phyloP scores from a whole-genome alignment of 2,888 invertebrate genomes.

The Nomada ruficornis region DNA sequence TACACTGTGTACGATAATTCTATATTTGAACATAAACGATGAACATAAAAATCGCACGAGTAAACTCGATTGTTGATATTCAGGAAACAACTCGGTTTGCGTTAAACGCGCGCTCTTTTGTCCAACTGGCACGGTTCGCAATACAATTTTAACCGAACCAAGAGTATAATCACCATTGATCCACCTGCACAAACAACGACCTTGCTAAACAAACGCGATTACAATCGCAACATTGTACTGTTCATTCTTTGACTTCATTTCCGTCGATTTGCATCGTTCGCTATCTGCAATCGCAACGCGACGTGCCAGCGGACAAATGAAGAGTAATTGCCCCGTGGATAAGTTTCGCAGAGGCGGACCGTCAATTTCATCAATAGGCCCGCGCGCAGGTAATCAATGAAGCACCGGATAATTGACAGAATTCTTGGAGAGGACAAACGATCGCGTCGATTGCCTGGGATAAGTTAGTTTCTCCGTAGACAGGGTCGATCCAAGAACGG shows the following conservation, averaged over 20 bases:
- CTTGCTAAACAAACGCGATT: slow-evolving; percentile 24
- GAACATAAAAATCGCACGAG: too few relatives aligned
- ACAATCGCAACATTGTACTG: slow-evolving; percentile 1
- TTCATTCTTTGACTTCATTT: slow-evolving; percentile 32
- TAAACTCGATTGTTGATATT: too few relatives aligned
- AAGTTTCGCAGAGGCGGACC: not conserved
- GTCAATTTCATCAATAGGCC: slow-evolving; percentile 11
- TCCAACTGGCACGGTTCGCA: not conserved
- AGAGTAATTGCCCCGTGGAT: slow-evolving; percentile 22
- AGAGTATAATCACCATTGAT: slow-evolving; percentile 1
- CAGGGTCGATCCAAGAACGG: slow-evolving; percentile 18
- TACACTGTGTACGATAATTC: too few relatives aligned
- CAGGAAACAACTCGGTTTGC: not conserved
- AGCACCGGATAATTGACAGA: slow-evolving; percentile 33
- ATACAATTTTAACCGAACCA: slow-evolving; percentile 13
- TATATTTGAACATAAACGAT: too few relatives aligned
- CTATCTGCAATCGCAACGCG: slow-evolving; percentile 8
- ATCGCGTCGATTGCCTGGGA: slow-evolving; percentile 46
- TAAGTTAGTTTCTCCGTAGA: slow-evolving; percentile 49
- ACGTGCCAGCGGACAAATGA: slow-evolving; percentile 23
- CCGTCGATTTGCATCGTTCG: slow-evolving; percentile 4
- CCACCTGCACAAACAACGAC: slow-evolving; percentile 35
- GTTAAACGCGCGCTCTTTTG: not conserved
- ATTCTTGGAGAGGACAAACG: slow-evolving; percentile 18
- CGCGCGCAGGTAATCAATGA: slow-evolving; percentile 4